These are phyloP conservation scores for Uloborus plumipes DNA, from an alignment of 2,888 invertebrate genomes.

Conservation along the genomic window DNA sequence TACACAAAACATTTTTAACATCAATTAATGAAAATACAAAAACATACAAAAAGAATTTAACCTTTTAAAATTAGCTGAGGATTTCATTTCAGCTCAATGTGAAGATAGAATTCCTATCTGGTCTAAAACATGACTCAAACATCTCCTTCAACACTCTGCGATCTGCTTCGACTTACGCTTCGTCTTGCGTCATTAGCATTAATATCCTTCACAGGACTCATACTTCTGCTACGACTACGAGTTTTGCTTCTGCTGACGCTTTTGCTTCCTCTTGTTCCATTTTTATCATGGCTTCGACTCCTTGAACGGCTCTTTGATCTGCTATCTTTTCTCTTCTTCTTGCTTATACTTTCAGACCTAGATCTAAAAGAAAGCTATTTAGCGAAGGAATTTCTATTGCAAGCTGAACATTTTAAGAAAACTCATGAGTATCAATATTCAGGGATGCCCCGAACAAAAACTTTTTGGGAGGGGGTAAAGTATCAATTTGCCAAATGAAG, in stretches of 20 bases:
- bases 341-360: slow-evolving; percentile 42
- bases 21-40: not conserved
- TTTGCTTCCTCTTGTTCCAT: slow-evolving; percentile 43
- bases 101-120: not conserved
- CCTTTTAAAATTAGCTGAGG: slow-evolving; percentile 53
- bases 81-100: slow-evolving; percentile 10
- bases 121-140: slow-evolving; percentile 12
- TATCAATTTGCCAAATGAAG: too few relatives aligned
- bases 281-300: slow-evolving; percentile 46
- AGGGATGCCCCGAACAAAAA: too few relatives aligned
- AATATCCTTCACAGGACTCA: slow-evolving; percentile 17
- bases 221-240: slow-evolving; percentile 42
- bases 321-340: slow-evolving; percentile 48
- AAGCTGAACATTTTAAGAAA: too few relatives aligned
- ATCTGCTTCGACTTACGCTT: slow-evolving; percentile 29
- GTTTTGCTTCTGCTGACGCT: slow-evolving; percentile 41
- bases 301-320: slow-evolving; percentile 58
- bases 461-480: too few relatives aligned
- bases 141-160: slow-evolving; percentile 44
- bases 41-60: slow-evolving; percentile 53
- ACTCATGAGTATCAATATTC: too few relatives aligned
- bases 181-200: not conserved
- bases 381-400: too few relatives aligned
- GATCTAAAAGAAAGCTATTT: slow-evolving; percentile 27
- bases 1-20: too few relatives aligned